Evolutionary conservation across 2,113 vertebrate species (phyloP), one percentile per base, ranked within the genome.

Genomic region (Tenrec ecaudatus): DNA sequence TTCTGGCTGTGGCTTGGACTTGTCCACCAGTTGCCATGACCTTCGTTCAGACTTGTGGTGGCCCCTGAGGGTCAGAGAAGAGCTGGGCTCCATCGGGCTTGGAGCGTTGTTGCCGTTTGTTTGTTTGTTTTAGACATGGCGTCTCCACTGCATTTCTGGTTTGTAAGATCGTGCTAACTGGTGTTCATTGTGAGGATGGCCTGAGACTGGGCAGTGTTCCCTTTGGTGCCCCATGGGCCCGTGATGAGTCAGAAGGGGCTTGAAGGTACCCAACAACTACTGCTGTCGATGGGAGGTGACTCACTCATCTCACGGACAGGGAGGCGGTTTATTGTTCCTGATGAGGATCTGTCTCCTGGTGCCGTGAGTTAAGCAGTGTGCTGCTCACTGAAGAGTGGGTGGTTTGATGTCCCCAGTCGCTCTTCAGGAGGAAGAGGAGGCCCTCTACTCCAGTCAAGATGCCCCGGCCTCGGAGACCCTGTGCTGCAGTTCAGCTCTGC

Each of bases 301-400:
- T 76, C 22, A n/a, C 77, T 92, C 64, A 79, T 60, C 75, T 90
- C 91, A 69, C 83, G 25, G 71, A 75, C 38, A 36, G 79, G 6
- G 64, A 31, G 73, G 60, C 82, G 47, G 62, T n/a, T 92, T 38
- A 4, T 89, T 2, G 66, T 53, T 86, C 27, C 69, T 76, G 29
- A n/a, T 66, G 82, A 33, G 87, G 25, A 38, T 92, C 7, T 10
- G 43, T 92, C 7, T 8, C 47, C 15, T 22, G n/a, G 60, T 20
- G 60, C 6, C 60, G 14, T 38, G 22, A 10, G 64, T 66, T 29
- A 10, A 2, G 23, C 25, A 25, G 23, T 66, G 64, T 7, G 64
- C 25, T 66, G 64, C 64, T 66, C 23, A 66, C 64, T 7, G 23
- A 27, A 27, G 25, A 27, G 64, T 29, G 6, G 25, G 64, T 10